Percentiles rank a stretch among this genome's conserved stretches.
Evolutionary conservation across 2,113 vertebrate genomes (phyloP).

Genomic region (Larimichthys polyactis): DNA sequence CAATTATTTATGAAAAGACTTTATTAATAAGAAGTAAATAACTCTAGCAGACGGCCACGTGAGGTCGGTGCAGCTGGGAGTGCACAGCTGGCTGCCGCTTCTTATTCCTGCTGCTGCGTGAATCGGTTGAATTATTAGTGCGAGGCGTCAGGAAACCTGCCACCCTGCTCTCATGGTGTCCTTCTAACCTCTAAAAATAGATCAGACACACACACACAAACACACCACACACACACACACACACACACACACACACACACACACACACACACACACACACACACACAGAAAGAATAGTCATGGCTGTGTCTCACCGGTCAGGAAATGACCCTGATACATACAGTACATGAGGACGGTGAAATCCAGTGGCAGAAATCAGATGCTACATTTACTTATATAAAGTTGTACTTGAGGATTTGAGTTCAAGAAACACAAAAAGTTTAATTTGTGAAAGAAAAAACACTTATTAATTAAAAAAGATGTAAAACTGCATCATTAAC

Average conservation of each 20-base stretch:
- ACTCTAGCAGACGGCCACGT: conserved; percentile 25
- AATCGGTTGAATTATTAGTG: conserved; percentile 73
- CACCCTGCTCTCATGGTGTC: conserved; percentile 43
- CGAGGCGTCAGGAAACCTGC: conserved; percentile 28
- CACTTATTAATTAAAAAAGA: too few species aligned
- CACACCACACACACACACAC: too few species aligned
- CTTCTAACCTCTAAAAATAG: conserved; percentile 63
- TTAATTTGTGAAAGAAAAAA: too few species aligned
- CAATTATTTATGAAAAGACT: conserved; percentile 1
- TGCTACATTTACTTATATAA: not conserved
- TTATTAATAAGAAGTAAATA: conserved; percentile 32
- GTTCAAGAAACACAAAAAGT: not conserved
- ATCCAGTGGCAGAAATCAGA: not conserved
- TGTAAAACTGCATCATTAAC: too few species aligned
- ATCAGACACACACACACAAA: not conserved
- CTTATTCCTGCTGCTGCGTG: conserved; percentile 40
- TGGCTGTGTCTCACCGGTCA: not conserved
- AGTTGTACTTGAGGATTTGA: not conserved
- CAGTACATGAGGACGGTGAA: not conserved
- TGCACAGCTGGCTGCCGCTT: conserved; percentile 47
- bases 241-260: too few species aligned
- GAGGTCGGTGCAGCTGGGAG: conserved; percentile 16
- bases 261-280: not conserved
- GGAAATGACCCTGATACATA: not conserved
- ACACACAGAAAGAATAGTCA: not conserved